Evolutionary conservation across 2,113 vertebrate species (phyloP).

Genomic region (Nanger granti): DNA sequence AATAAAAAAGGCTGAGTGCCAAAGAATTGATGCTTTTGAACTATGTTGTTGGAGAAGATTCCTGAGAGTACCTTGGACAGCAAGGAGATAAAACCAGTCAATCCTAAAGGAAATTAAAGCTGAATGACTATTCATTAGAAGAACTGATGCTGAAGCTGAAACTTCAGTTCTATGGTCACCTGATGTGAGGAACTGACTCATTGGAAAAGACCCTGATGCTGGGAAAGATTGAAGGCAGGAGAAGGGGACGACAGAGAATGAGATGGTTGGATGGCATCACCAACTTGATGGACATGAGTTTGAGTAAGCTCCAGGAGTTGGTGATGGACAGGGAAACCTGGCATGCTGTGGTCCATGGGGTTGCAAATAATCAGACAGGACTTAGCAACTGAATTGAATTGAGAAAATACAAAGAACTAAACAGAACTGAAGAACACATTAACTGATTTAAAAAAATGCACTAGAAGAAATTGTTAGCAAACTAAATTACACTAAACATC

Average conservation of each 20-base stretch:
- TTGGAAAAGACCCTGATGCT: not conserved
- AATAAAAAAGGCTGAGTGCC: not conserved
- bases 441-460: not conserved
- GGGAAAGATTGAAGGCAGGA: not conserved
- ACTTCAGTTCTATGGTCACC: not conserved
- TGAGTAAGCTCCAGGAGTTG: not conserved
- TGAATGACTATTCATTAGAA: not conserved
- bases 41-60: not conserved
- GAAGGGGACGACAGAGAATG: not conserved
- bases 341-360: not conserved
- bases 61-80: not conserved
- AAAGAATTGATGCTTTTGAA: not conserved
- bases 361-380: not conserved
- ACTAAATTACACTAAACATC: not conserved
- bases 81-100: not conserved
- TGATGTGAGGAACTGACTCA: not conserved
- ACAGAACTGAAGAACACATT: not conserved
- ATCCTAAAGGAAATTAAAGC: not conserved
- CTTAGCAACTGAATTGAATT: not conserved
- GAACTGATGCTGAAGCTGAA: not conserved
- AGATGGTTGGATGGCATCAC: not conserved
- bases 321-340: not conserved
- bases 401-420: not conserved
- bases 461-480: not conserved
- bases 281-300: not conserved